Percentiles rank a stretch among this genome's conserved stretches.
These are phyloP conservation scores for Asobara japonica DNA, from an alignment of 1,140 invertebrate genomes.

Conservation along the genomic window DNA sequence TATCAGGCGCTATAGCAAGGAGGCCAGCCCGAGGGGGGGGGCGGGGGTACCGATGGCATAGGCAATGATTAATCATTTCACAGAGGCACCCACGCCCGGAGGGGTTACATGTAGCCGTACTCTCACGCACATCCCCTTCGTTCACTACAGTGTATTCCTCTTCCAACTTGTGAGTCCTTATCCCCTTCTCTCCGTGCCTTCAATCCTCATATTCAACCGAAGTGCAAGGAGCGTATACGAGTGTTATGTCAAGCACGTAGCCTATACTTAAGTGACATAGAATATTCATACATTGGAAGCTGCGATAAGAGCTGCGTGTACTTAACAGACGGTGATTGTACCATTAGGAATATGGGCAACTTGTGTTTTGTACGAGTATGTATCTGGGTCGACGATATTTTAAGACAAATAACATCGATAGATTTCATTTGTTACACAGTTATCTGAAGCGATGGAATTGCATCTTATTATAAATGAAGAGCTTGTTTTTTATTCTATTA, in stretches of 20 bases:
- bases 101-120: conserved; percentile 27
- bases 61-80: conserved; percentile 62
- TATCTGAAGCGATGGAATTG: neutral
- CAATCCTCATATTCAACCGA: conserved; percentile 1
- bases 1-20: conserved; percentile 26
- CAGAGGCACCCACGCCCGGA: conserved; percentile 33
- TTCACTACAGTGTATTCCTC: neutral
- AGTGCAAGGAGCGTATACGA: conserved; percentile 23
- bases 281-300: conserved; percentile 61
- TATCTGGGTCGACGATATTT: conserved; percentile 25
- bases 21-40: neutral
- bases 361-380: conserved; percentile 33
- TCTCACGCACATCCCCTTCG: conserved; percentile 29
- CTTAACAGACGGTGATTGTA: conserved; percentile 49
- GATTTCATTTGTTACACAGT: neutral
- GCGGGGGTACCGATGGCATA: conserved; percentile 44
- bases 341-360: conserved; percentile 54
- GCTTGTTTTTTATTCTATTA: too few relatives aligned
- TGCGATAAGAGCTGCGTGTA: conserved; percentile 55
- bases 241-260: conserved; percentile 48
- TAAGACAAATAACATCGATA: conserved; percentile 16
- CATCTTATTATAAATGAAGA: neutral
- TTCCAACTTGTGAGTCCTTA: neutral
- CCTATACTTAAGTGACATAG: conserved; percentile 61
- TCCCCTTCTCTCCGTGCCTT: neutral